These are phyloP conservation scores for Clangula hyemalis DNA, from an alignment of 2,797 vertebrate genomes.

Conservation along the genomic window DNA sequence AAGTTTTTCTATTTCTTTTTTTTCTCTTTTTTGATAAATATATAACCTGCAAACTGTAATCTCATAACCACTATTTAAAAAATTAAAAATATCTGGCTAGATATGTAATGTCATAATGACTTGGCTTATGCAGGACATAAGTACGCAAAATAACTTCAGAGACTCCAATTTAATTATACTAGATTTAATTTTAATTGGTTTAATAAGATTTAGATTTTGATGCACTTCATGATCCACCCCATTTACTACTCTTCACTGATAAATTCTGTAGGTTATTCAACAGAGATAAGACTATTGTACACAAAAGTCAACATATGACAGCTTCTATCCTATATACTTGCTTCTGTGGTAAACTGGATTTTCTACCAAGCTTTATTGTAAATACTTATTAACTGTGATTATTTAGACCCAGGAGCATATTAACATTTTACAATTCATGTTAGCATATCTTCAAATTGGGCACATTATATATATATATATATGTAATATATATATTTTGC, in stretches of 20 bases:
- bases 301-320: not conserved
- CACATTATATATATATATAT: not conserved
- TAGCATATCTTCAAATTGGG: constrained; percentile 24
- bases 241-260: constrained; percentile 31
- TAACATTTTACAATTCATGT: constrained; percentile 18
- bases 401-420: constrained; percentile 50
- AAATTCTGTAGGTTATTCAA: constrained; percentile 2
- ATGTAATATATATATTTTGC: constrained; percentile 11
- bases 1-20: constrained; percentile 72
- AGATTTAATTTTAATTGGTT: constrained; percentile 17
- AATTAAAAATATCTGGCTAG: constrained; percentile 24
- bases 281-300: not conserved
- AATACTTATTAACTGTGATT: constrained; percentile 61
- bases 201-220: constrained; percentile 35
- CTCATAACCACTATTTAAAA: constrained; percentile 75
- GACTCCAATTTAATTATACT: not conserved
- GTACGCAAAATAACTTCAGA: constrained; percentile 66
- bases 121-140: constrained; percentile 82
- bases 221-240: not conserved
- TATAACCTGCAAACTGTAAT: constrained; percentile 61
- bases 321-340: constrained; percentile 19
- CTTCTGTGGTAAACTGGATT: constrained; percentile 67
- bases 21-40: constrained; percentile 68
- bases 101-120: constrained; percentile 55
- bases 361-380: constrained; percentile 63